Conservation (phyloP, 2,113 vertebrate species). For the Spheniscus mendiculus region DNA sequence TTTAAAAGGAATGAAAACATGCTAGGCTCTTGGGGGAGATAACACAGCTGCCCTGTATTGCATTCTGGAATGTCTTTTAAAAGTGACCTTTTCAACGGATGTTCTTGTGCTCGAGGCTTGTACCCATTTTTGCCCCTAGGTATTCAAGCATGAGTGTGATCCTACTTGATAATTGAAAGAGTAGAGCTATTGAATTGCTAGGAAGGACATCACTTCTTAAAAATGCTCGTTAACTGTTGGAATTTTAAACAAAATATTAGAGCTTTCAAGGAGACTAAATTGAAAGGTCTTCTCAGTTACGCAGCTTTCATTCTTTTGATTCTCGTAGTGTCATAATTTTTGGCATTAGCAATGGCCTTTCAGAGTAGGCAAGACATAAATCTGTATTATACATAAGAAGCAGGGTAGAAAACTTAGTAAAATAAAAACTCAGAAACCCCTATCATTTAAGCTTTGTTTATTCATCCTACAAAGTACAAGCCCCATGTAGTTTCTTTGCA, state of each 20-base stretch:
- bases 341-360: not conserved
- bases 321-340: not conserved
- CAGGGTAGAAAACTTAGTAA: not conserved
- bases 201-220: conserved; percentile 25
- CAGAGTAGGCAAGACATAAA: not conserved
- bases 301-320: not conserved
- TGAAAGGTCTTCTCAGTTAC: not conserved
- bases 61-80: not conserved
- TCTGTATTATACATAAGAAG: not conserved
- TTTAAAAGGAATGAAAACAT: not conserved
- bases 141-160: conserved; percentile 27
- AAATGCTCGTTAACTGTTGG: conserved; percentile 23
- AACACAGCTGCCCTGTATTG: not conserved
- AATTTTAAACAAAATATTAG: conserved; percentile 35
- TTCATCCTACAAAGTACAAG: not conserved
- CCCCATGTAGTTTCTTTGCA: not conserved
- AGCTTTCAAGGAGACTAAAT: not conserved
- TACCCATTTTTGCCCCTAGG: conserved; percentile 29
- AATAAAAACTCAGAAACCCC: not conserved
- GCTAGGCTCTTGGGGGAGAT: not conserved
- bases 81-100: conserved; percentile 42
- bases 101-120: not conserved
- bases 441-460: not conserved
- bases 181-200: conserved; percentile 31
- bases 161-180: conserved; percentile 40